Base-by-base conservation (phyloP, 1,140 invertebrate genomes). In the Drosophila arizonae region DNA sequence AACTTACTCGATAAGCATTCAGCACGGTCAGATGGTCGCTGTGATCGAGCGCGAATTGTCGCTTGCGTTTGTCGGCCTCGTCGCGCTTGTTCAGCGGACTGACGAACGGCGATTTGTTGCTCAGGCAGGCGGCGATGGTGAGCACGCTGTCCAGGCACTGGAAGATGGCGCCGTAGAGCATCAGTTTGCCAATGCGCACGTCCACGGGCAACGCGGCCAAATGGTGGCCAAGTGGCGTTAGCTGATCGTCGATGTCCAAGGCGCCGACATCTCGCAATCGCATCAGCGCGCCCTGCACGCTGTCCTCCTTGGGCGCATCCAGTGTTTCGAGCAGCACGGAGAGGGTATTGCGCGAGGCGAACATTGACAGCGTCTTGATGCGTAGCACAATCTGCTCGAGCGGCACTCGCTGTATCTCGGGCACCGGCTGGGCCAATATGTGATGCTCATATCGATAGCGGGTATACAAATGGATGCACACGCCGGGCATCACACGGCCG, bases 131-230 rank as follows among this genome's bases (percentile, higher is more conserved):
- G 1, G 97, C 97, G 86, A 99, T 97, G 8, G 97, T 99, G 0
- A 99, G 92, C 0, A 98, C 95, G 1, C 98, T 98, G 92, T 99
- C 97, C 4, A 99, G 93, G 91, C 98, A 99, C 80, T 97, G 97
- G 77, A 99, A 96, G 57, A 98, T 96, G 17, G 97, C 95, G 0
- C 97, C 97, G 81, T 97, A 97, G 0, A 99, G 90, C 92, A 99
- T 96, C 84, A 99, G 93, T 92, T 98, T 97, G 15, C 97, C 97
- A 63, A 98, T 95, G 77, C 96, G 92, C 1, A 97, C 98, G 82
- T 99, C 98, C 0, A 99, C 95, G 0, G 98, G 97, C 39, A 99
- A 92, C 15, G 97, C 95, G 1, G 97, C 95, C 26, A 99, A 92
- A 92, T 99, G 97, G 72, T 95, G 94, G 3, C 98, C 98, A 4